A percentile compares a stretch with the other conserved stretches of the same genome.
Conservation (phyloP, 1,140 invertebrate genomes). For the Idris sp. region DNA sequence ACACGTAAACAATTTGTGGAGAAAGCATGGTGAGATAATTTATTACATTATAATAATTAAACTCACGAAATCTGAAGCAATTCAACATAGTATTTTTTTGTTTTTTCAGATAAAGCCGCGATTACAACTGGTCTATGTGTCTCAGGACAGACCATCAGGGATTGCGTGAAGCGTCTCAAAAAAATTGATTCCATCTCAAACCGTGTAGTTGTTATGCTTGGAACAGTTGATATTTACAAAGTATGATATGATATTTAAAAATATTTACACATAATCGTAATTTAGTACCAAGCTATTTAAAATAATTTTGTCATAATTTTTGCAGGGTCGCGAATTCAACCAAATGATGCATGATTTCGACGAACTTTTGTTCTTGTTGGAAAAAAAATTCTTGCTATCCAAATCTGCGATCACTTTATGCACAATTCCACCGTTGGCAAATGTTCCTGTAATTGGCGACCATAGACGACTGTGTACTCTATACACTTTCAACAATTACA, state of each 20-base stretch:
- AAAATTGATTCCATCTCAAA: constrained; percentile 40
- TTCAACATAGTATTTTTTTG: too few species aligned
- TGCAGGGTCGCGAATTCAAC: constrained; percentile 8
- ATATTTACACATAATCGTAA: too few species aligned
- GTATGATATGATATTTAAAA: too few species aligned
- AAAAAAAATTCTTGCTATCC: constrained; percentile 34
- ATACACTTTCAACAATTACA: constrained; percentile 60
- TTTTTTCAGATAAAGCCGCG: constrained; percentile 49
- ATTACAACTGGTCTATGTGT: constrained; percentile 57
- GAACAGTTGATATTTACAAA: constrained; percentile 57
- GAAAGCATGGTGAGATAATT: constrained; percentile 27
- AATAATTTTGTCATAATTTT: too few species aligned
- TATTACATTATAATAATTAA: background rate
- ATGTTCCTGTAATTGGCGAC: constrained; percentile 28
- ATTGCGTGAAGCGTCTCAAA: constrained; percentile 16
- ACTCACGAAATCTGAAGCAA: too few species aligned
- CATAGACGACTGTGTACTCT: constrained; percentile 24
- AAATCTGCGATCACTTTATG: constrained; percentile 52
- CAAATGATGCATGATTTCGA: constrained; percentile 34
- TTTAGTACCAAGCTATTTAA: too few species aligned
- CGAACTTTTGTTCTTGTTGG: constrained; percentile 22
- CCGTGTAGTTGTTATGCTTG: constrained; percentile 51
- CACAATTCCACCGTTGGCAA: constrained; percentile 58
- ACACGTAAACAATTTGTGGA: constrained; percentile 40
- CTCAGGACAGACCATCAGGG: constrained; percentile 56